Percentiles rank a stretch among this genome's conserved stretches.
phyloP scores from a whole-genome alignment of 64 coral and sea anemone genomes.

The Cladopsammia gracilis region DNA sequence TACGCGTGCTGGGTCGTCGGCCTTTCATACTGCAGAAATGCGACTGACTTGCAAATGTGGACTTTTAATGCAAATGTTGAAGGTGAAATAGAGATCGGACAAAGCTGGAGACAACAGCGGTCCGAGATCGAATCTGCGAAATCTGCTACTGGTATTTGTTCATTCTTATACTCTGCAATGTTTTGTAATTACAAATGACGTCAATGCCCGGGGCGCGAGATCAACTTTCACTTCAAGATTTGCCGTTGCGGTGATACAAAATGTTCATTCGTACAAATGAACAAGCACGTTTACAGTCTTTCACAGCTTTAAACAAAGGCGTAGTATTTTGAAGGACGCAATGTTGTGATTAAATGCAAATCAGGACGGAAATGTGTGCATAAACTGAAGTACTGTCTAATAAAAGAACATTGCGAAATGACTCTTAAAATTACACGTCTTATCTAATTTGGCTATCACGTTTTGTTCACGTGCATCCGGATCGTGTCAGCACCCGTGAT shows the following conservation, averaged over 20 bases:
- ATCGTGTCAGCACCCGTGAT: not conserved
- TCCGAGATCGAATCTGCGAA: too few relatives aligned
- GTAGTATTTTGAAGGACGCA: not conserved
- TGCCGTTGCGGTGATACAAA: not conserved
- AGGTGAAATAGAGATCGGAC: not conserved
- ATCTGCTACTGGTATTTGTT: not conserved
- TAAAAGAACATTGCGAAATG: conserved; percentile 14
- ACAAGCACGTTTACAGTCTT: not conserved
- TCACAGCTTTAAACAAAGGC: not conserved
- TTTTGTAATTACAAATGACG: conserved; percentile 12
- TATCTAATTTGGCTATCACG: not conserved
- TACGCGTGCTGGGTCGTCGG: conserved; percentile 62
- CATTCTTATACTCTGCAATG: not conserved
- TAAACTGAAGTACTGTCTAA: not conserved
- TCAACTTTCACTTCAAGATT: not conserved
- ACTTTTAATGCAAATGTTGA: not conserved
- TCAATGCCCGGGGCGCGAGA: not conserved
- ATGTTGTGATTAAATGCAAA: conserved; percentile 1
- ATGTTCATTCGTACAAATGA: not conserved
- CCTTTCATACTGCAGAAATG: conserved; percentile 33
- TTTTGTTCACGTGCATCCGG: conserved; percentile 13
- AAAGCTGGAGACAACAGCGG: not conserved
- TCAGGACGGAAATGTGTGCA: not conserved
- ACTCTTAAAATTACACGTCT: not conserved
- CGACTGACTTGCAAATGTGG: not conserved